phyloP scores from a whole-genome alignment of 2,888 invertebrate species.

The Scaptomyza tumidula region DNA sequence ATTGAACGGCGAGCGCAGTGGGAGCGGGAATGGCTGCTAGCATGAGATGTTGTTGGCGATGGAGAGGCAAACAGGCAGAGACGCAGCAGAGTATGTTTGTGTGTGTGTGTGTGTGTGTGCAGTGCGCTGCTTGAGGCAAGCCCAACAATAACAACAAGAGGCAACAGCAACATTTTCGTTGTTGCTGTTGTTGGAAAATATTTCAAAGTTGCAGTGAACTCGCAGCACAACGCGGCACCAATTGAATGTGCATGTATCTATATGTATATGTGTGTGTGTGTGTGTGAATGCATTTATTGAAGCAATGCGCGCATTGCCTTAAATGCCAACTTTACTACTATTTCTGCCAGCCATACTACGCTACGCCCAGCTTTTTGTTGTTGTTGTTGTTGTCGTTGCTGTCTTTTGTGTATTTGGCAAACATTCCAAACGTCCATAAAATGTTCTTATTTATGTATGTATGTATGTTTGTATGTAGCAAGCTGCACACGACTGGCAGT shows the following conservation, averaged over 20 bases:
- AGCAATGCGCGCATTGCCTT: slow-evolving; percentile 81
- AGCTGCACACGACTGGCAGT: slow-evolving; percentile 44
- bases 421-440: slow-evolving; percentile 77
- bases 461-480: slow-evolving; percentile 36
- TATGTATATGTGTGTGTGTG: slow-evolving; percentile 23
- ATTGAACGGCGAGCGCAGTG: slow-evolving; percentile 28
- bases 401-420: slow-evolving; percentile 61
- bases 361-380: slow-evolving; percentile 68
- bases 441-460: slow-evolving; percentile 78
- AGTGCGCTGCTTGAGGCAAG: slow-evolving; percentile 67
- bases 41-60: slow-evolving; percentile 22
- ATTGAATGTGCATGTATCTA: slow-evolving; percentile 70
- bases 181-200: slow-evolving; percentile 73
- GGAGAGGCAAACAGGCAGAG: slow-evolving; percentile 3
- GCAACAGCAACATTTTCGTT: slow-evolving; percentile 31
- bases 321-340: slow-evolving; percentile 77
- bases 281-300: slow-evolving; percentile 73
- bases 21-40: slow-evolving; percentile 59
- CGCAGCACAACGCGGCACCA: slow-evolving; percentile 73
- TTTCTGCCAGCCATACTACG: slow-evolving; percentile 58
- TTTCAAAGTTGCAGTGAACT: slow-evolving; percentile 81
- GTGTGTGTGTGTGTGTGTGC: neutral
- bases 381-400: slow-evolving; percentile 28
- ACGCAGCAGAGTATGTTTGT: slow-evolving; percentile 9
- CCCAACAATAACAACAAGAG: slow-evolving; percentile 54